Percentiles rank a stretch among this genome's conserved stretches.
phyloP scores from a whole-genome alignment of 2,797 vertebrate species.

The Sibirionetta formosa region DNA sequence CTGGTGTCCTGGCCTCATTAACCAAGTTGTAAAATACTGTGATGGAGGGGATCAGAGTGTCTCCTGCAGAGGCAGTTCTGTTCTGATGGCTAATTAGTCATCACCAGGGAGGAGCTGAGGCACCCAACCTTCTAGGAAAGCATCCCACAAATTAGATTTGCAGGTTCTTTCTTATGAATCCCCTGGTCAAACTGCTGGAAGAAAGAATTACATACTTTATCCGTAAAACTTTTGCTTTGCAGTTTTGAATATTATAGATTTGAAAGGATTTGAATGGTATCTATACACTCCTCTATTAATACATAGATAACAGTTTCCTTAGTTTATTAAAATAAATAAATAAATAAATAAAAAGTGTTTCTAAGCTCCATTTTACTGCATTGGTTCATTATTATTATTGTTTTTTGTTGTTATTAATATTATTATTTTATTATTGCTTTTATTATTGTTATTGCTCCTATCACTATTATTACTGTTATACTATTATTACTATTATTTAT shows the following conservation, averaged over 20 bases:
- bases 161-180: background rate
- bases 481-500: background rate
- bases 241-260: background rate
- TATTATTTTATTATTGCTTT: background rate
- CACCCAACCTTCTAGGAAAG: background rate
- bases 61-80: background rate
- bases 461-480: background rate
- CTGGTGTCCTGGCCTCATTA: slow-evolving; percentile 47
- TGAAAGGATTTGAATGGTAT: background rate
- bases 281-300: background rate
- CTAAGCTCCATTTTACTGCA: background rate
- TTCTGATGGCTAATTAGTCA: slow-evolving; percentile 17
- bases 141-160: background rate
- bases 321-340: background rate
- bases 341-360: background rate
- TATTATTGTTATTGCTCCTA: background rate
- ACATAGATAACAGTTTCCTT: background rate
- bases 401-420: background rate
- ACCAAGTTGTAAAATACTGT: background rate
- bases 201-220: background rate
- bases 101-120: background rate
- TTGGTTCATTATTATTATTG: background rate
- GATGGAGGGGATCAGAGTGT: background rate
- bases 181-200: background rate
- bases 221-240: background rate